Evolutionary conservation across 2,888 invertebrate genomes (phyloP).

Genomic region (Cephus pygmeus): DNA sequence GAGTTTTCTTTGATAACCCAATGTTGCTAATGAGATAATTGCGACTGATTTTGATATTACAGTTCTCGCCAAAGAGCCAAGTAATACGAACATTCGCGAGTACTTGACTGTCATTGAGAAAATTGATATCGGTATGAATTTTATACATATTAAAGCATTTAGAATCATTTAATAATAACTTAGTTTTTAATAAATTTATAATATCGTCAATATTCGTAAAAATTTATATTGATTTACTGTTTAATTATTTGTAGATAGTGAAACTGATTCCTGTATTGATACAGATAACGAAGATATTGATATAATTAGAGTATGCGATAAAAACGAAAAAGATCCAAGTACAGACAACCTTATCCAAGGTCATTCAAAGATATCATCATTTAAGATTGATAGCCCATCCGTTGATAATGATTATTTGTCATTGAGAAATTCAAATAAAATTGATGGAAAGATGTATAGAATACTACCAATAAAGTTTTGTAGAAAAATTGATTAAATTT

Average conservation of each 20-base stretch:
- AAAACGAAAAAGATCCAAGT: not conserved
- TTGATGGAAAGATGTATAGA: not conserved
- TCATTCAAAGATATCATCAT: not conserved
- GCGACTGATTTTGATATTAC: conserved; percentile 1
- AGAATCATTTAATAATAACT: not conserved
- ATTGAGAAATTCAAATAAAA: not conserved
- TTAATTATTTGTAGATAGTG: too few species aligned
- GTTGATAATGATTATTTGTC: not conserved
- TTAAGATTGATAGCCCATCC: not conserved
- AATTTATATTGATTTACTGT: too few species aligned
- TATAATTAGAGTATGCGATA: not conserved
- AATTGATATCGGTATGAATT: conserved; percentile 16
- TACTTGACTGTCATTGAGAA: conserved; percentile 21
- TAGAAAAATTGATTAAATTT: not conserved
- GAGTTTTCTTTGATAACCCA: conserved; percentile 4
- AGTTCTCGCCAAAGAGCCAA: conserved; percentile 22
- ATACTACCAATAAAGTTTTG: not conserved
- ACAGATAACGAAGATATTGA: not conserved
- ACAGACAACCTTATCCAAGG: not conserved
- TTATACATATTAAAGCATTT: not conserved
- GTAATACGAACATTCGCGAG: conserved; percentile 22
- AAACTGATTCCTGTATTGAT: not conserved
- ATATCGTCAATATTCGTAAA: not conserved
- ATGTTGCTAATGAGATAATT: not conserved
- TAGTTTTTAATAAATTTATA: not conserved